A percentile compares a stretch with the other conserved stretches of the same genome.
Conservation (phyloP, 2,888 invertebrate species). For the Sinodicranocentrus sp. region DNA sequence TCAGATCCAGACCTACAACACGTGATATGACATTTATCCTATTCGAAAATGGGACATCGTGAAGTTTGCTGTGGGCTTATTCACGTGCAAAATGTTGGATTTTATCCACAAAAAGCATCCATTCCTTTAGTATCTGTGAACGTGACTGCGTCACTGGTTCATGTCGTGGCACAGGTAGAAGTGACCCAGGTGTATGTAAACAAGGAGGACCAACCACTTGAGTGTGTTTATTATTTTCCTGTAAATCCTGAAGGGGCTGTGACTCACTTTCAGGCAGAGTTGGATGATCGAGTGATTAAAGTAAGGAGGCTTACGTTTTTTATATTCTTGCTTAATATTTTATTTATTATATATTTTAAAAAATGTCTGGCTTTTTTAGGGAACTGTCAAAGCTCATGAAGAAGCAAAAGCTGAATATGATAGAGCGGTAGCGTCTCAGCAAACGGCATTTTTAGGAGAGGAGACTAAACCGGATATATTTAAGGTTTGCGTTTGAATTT, state of each 20-base stretch:
- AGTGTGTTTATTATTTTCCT: slow-evolving; percentile 75
- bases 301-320: slow-evolving; percentile 5
- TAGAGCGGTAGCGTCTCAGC: slow-evolving; percentile 69
- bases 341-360: background rate
- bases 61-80: slow-evolving; percentile 70
- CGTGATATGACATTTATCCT: too few species aligned
- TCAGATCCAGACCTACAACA: too few species aligned
- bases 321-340: background rate
- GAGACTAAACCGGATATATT: slow-evolving; percentile 75
- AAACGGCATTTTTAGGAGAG: slow-evolving; percentile 72
- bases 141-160: slow-evolving; percentile 68
- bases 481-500: slow-evolving; percentile 58
- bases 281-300: slow-evolving; percentile 70
- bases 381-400: slow-evolving; percentile 71
- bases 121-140: slow-evolving; percentile 70
- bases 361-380: slow-evolving; percentile 47
- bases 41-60: too few species aligned
- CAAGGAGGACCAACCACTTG: slow-evolving; percentile 74
- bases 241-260: slow-evolving; percentile 74
- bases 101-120: slow-evolving; percentile 32
- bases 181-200: slow-evolving; percentile 75
- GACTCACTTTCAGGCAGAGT: slow-evolving; percentile 72
- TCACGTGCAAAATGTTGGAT: slow-evolving; percentile 12
- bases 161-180: slow-evolving; percentile 71
- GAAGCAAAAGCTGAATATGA: slow-evolving; percentile 75